Evolutionary conservation across 2,888 invertebrate genomes (phyloP), one percentile per base, ranked within the genome.

Genomic region (Limnephilus lunatus): DNA sequence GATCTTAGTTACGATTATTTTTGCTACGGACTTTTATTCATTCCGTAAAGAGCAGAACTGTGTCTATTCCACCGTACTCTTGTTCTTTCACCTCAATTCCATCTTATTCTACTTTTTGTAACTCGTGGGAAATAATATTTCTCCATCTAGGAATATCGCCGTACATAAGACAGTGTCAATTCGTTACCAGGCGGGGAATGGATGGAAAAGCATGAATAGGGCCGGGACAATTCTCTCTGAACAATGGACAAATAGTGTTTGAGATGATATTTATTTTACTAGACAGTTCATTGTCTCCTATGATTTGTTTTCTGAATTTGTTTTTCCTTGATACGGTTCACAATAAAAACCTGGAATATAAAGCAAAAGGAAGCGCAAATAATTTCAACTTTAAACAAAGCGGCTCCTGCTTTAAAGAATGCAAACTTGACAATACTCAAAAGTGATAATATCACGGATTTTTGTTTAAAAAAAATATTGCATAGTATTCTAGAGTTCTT

Each of bases 81-180:
- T n/a, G n/a, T 68, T 68, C 68, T n/a, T 44, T 86, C 87, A 31
- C 53, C 87, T 87, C 87, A 25, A 85, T 85, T 85, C 44, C 25
- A 31, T 15, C 31, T 1, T 25, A 30, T 19, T 31, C 19, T 87
- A 5, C 53, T 87, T 87, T 87, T 87, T 87, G 14, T 87, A 87
- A 53, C 87, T 87, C 31, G 87, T 31, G 68, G 31, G 87, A 90
- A 90, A 90, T 90, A 90, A 90, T 90, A 90, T 90, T 90, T 90
- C 83, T 90, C 90, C 81, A 90, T 90, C 90, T 90, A 81, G 53
- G 44, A 48, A 83, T 90, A 90, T 81, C 53, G 44, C 83, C 30
- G 35, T 83, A 68, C 19, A 87, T 87, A 68, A 87, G 87, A 87
- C 53, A 31, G 53, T 32, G 87, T 53, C 87, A 87, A 87, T 87